Percentiles rank a stretch among this genome's conserved stretches.
phyloP scores from a whole-genome alignment of 2,797 vertebrate species.

The Geotrypetes seraphini region DNA sequence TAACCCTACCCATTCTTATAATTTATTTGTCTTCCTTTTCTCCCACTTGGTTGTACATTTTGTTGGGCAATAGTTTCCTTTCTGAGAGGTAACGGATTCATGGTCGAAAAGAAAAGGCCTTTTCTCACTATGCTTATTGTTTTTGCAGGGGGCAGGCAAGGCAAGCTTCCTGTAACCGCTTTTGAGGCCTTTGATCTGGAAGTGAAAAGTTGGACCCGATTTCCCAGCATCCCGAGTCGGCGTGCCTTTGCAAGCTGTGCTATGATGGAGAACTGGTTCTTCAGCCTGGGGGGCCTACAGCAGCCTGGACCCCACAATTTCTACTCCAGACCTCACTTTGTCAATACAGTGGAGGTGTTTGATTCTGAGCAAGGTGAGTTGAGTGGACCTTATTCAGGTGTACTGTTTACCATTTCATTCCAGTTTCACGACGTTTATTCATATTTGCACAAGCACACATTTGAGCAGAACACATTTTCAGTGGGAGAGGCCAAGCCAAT shows the following conservation, averaged over 20 bases:
- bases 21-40: no score
- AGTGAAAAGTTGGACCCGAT: slow-evolving; percentile 80
- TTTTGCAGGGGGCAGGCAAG: slow-evolving; percentile 83
- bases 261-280: slow-evolving; percentile 65
- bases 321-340: slow-evolving; percentile 94
- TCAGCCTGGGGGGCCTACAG: slow-evolving; percentile 90
- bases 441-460: no score
- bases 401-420: no score
- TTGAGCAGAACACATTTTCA: no score
- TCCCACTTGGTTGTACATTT: no score
- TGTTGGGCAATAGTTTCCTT: no score
- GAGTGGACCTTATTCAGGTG: no score
- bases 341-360: slow-evolving; percentile 93
- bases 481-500: no score
- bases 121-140: slow-evolving; percentile 13
- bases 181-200: slow-evolving; percentile 92
- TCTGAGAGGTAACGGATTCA: no score
- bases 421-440: no score
- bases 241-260: slow-evolving; percentile 84
- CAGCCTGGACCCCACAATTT: slow-evolving; percentile 96
- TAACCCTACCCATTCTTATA: no score
- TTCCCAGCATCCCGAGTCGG: slow-evolving; percentile 84
- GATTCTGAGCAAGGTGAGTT: slow-evolving; percentile 81
- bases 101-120: no score
- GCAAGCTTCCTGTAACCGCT: slow-evolving; percentile 89